Percentiles rank a stretch among this genome's conserved stretches.
phyloP scores from a whole-genome alignment of 2,113 vertebrate species.

The Nicator chloris region DNA sequence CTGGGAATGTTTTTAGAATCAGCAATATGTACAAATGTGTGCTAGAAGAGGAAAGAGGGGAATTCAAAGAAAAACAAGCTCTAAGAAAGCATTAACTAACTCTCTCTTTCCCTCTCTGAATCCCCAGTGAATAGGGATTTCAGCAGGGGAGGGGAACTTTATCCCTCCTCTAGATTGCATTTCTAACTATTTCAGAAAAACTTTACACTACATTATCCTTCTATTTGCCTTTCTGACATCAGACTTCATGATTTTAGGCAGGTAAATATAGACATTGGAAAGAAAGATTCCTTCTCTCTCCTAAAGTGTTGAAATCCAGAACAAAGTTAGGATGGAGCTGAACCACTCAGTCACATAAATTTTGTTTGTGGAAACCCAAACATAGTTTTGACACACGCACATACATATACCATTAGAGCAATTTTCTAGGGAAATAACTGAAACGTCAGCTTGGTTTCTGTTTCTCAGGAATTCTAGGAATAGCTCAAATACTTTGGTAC shows the following conservation, averaged over 20 bases:
- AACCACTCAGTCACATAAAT: background rate
- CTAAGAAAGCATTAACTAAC: conserved; percentile 25
- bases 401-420: background rate
- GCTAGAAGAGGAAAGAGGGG: background rate
- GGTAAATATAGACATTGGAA: background rate
- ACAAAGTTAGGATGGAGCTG: background rate
- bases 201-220: conserved; percentile 2
- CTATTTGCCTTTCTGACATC: conserved; percentile 20
- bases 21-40: conserved; percentile 21
- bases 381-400: background rate
- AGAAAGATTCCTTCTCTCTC: background rate
- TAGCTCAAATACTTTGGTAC: background rate
- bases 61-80: conserved; percentile 50
- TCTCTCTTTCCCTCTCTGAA: background rate
- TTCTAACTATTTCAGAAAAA: conserved; percentile 3
- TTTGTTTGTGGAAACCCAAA: background rate
- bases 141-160: background rate
- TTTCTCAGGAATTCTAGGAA: background rate
- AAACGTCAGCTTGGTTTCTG: background rate
- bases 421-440: background rate
- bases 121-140: background rate
- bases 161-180: background rate
- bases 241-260: background rate
- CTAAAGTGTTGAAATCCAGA: background rate
- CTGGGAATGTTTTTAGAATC: conserved; percentile 37